Base-by-base conservation (phyloP, 30 jellyfish, hydroid and myxozoan genomes). In the Aurelia aurita complex sp. Pacific region DNA sequence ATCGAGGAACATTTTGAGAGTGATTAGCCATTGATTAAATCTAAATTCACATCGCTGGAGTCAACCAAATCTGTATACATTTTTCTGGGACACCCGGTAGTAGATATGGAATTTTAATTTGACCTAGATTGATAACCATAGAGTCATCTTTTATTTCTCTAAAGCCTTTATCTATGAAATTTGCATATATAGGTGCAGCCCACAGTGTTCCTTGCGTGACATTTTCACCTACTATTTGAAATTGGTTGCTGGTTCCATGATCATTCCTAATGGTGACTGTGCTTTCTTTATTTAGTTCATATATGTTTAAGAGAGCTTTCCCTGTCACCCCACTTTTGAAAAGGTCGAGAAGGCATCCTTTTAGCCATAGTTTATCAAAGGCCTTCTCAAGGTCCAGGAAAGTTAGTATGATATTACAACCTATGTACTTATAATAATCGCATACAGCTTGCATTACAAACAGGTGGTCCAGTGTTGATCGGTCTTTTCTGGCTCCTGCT, bases 141-240 rank as follows among this genome's bases (percentile, higher is more conserved):
- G 65, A 54, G 65, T 54, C 65, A 54, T 23, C 65, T 54, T 54
- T 54, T 54, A 54, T 54, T 54, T 54, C 65, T 54, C 65, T 54
- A 23, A 23, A 23, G 29, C 29, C 29, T 23, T 23, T 23, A 23
- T 23, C 29, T 23, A 23, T 23, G 29, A 54, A 54, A 54, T 54
- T 54, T 54, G 65, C 65, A 54, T 0, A 54, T 54, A 54, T 54
- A 54, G 65, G 65, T 54, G 65, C 65, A 54, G 65, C 65, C 65
- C 65, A 54, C 65, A 54, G 65, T 54, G 16, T 54, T 54, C 65
- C 65, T 54, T 54, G 65, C 65, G 12, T 54, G 65, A 54, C 65
- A 54, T 54, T 54, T 54, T 54, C 65, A 54, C 65, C 16, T 23
- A 23, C 29, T 54, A 54, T 54, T 54, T 54, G 65, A 54, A 54